Percentiles rank a stretch among this genome's conserved stretches.
phyloP scores from a whole-genome alignment of 2,797 vertebrate species.

The Neosilurus mollespiculum region DNA sequence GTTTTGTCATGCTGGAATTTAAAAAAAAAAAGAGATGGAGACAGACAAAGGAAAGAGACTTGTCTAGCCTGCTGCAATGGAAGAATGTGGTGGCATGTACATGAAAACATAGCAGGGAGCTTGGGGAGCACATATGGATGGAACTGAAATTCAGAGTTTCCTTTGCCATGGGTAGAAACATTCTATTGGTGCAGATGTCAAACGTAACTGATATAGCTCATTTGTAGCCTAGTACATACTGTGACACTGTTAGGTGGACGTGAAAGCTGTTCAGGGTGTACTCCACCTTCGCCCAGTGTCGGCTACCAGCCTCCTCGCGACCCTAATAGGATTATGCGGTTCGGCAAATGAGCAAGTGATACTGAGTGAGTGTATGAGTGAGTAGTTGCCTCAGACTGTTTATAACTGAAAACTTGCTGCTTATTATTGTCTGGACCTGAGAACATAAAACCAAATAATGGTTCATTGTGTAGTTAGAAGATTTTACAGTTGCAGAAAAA shows the following conservation, averaged over 20 bases:
- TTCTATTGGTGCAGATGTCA: neutral
- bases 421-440: neutral
- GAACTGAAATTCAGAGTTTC: neutral
- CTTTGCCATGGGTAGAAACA: neutral
- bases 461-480: neutral
- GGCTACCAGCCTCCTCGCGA: too few relatives aligned
- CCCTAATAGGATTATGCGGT: too few relatives aligned
- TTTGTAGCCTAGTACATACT: too few relatives aligned
- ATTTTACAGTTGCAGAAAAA: neutral
- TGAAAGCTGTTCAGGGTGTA: too few relatives aligned
- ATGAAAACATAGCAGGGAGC: slow-evolving; percentile 1
- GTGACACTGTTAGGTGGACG: too few relatives aligned
- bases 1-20: neutral
- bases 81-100: neutral
- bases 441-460: neutral
- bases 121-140: neutral
- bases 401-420: neutral
- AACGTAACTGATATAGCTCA: neutral
- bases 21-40: neutral
- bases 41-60: neutral
- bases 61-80: neutral
- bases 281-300: too few relatives aligned
- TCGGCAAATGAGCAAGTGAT: too few relatives aligned
- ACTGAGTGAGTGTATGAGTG: too few relatives aligned
- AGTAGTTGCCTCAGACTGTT: neutral